These are phyloP conservation scores for Sarcoramphus papa DNA, from an alignment of 2,797 vertebrate genomes.

Conservation along the genomic window DNA sequence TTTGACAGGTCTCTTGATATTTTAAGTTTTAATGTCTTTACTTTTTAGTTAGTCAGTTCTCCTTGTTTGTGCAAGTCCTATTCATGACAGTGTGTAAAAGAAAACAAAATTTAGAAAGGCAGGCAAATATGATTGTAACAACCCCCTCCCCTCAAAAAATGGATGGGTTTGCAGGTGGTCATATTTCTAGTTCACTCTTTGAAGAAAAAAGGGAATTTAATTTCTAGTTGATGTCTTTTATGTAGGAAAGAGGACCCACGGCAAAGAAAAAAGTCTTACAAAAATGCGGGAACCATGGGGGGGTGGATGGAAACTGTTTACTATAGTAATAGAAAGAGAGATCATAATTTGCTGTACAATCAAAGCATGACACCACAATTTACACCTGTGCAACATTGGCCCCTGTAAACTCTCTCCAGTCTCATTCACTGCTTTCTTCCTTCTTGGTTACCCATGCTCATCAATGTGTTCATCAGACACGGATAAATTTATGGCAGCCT, in stretches of 20 bases:
- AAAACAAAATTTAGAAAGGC: background rate
- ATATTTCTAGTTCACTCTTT: background rate
- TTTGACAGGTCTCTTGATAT: slow-evolving; percentile 37
- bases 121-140: background rate
- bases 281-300: background rate
- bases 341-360: background rate
- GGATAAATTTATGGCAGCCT: background rate
- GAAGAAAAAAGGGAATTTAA: background rate
- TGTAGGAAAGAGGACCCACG: background rate
- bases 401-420: background rate
- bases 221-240: background rate
- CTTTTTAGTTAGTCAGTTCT: background rate
- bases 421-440: background rate
- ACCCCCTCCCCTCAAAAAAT: fast-evolving
- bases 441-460: background rate
- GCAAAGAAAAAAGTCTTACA: background rate
- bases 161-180: background rate
- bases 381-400: background rate
- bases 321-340: background rate
- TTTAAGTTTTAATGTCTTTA: background rate
- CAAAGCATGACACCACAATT: background rate
- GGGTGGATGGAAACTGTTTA: background rate
- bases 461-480: background rate
- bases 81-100: background rate
- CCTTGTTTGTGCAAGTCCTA: background rate